Base-by-base conservation (phyloP, 2,888 invertebrate genomes). In the Mimumesa dahlbomi region DNA sequence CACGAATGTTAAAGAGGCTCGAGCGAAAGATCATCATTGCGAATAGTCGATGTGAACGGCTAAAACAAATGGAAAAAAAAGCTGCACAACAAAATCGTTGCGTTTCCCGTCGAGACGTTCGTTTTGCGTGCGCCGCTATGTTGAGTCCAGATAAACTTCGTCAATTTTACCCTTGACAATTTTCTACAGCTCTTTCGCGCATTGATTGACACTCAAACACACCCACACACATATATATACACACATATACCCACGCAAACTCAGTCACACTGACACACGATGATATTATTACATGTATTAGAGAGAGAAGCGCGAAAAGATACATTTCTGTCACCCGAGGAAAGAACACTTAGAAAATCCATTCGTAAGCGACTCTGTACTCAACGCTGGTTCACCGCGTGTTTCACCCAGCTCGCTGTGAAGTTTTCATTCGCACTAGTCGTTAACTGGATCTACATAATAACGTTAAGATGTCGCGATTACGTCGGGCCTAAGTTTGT, bases 401-500 rank as follows among this genome's bases (percentile, higher is more conserved):
- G 54, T 73, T 64, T 69, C 48, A 58, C 18, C 46, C 64, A 69
- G 43, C 56, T 69, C 62, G 69, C 57, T 77, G 61, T 53, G 56
- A 73, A 64, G 58, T 62, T 66, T 66, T 66, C 61, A 74, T 77
- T 77, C 70, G 77, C 59, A 62, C 73, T 77, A 76, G 70, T 73
- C 54, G 70, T 73, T 74, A 74, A 63, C 25, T 77, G 21, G 36
- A 59, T 64, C 49, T 45, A 43, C 46, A 61, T 66, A 70, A 70
- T 70, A 71, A 71, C 16, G 48, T 74, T 77, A 62, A 57, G 59
- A 18, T 45, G 56, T 62, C 64, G 53, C 61, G 62, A 75, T 68
- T 75, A 65, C 53, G n/a, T 62, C 62, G 57, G 77, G 78, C 77
- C 77, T 77, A 78, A 75, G 67, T 78, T 69, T 29, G 52, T 64